Conservation (phyloP, 2,113 vertebrate genomes). For the Asarcornis scutulata region DNA sequence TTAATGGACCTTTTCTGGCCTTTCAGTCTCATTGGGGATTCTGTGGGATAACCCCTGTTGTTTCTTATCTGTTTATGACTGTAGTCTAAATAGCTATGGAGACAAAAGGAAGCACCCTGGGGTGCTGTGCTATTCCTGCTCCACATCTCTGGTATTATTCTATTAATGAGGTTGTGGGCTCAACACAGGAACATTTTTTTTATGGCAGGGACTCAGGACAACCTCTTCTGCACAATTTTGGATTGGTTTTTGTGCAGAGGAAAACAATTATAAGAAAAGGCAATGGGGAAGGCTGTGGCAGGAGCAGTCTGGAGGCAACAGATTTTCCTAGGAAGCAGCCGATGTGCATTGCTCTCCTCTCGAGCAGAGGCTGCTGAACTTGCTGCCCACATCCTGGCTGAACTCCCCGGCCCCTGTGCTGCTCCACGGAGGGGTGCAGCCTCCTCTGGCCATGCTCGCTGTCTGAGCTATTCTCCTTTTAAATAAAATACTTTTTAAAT, state of each 20-base stretch:
- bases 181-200: not conserved
- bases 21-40: not conserved
- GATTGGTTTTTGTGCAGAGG: not conserved
- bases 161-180: not conserved
- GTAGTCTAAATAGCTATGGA: not conserved
- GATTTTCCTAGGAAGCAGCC: not conserved
- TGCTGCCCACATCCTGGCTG: not conserved
- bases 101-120: not conserved
- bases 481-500: not conserved
- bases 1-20: not conserved
- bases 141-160: not conserved
- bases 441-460: not conserved
- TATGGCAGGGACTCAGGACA: not conserved
- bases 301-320: not conserved
- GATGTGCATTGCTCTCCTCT: not conserved
- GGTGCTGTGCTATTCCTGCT: not conserved
- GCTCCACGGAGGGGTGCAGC: fast-evolving
- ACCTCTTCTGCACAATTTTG: not conserved
- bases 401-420: not conserved
- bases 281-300: not conserved
- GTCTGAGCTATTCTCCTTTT: not conserved
- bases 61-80: not conserved
- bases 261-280: not conserved
- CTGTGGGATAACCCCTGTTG: not conserved
- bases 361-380: not conserved